phyloP scores from a whole-genome alignment of 2,113 vertebrate genomes.

The Vidua macroura region DNA sequence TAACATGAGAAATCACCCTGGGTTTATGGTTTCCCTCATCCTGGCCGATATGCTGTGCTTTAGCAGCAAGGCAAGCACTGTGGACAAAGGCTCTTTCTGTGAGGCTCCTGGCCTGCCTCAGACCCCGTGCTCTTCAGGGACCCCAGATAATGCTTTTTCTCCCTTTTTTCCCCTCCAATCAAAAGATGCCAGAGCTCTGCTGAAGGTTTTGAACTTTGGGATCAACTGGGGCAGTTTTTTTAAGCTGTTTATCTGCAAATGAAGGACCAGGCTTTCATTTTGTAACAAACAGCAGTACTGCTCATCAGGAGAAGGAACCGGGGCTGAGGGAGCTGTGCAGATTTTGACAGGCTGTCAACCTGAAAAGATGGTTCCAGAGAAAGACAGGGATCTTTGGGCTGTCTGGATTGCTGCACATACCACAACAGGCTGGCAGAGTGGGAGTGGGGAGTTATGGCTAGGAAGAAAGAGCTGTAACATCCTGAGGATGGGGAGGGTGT shows the following conservation, averaged over 20 bases:
- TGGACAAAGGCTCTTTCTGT: slow-evolving; percentile 58
- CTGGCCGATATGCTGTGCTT: background rate
- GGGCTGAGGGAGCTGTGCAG: background rate
- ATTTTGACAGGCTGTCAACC: background rate
- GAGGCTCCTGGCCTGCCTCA: background rate
- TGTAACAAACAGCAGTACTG: background rate
- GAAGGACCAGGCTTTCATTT: background rate
- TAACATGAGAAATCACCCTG: slow-evolving; percentile 35
- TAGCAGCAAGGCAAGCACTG: background rate
- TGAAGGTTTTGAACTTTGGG: background rate
- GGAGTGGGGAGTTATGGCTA: background rate
- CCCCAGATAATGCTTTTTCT: slow-evolving; percentile 11
- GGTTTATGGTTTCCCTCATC: slow-evolving; percentile 48
- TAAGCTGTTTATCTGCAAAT: background rate
- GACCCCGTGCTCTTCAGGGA: background rate
- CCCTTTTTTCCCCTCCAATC: background rate
- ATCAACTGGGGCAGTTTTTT: background rate
- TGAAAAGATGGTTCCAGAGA: background rate
- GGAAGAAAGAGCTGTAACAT: background rate
- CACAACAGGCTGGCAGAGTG: background rate
- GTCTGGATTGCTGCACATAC: background rate
- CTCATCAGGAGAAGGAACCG: background rate
- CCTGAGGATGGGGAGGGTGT: accelerated
- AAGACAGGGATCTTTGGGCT: background rate
- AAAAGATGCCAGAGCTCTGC: background rate